A percentile compares a stretch with the other conserved stretches of the same genome.
phyloP scores from a whole-genome alignment of 2,797 vertebrate species.

The Gymnothorax reevesii region DNA sequence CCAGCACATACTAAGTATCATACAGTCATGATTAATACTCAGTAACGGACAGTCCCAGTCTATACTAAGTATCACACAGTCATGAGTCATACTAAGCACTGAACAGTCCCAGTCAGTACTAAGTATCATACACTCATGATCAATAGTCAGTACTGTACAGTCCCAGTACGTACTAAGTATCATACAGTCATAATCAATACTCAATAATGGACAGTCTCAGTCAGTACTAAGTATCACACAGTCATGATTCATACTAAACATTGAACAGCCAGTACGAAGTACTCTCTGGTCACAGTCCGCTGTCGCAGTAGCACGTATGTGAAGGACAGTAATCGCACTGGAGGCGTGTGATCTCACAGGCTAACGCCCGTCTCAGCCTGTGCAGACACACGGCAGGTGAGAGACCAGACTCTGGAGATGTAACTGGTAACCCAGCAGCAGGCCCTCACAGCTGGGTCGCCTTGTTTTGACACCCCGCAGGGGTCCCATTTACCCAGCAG shows the following conservation, averaged over 20 bases:
- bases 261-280: background rate
- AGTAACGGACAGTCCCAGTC: background rate
- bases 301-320: background rate
- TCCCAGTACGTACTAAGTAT: background rate
- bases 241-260: background rate
- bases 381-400: conserved; percentile 20
- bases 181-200: too few relatives aligned
- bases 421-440: conserved; percentile 20
- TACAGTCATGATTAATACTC: background rate
- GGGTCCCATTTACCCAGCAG: background rate
- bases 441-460: conserved; percentile 25
- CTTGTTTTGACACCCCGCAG: background rate
- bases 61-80: background rate
- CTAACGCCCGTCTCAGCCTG: background rate
- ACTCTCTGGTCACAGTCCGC: too few relatives aligned
- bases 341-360: background rate
- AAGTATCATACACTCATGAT: too few relatives aligned
- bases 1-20: background rate
- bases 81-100: too few relatives aligned
- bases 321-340: background rate
- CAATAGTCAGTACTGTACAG: background rate
- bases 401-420: background rate
- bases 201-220: background rate
- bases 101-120: background rate
- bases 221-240: too few relatives aligned